A percentile compares a stretch with the other conserved stretches of the same genome.
Evolutionary conservation across 2,888 invertebrate species (phyloP).

Genomic region (Hyposoter dolosus): DNA sequence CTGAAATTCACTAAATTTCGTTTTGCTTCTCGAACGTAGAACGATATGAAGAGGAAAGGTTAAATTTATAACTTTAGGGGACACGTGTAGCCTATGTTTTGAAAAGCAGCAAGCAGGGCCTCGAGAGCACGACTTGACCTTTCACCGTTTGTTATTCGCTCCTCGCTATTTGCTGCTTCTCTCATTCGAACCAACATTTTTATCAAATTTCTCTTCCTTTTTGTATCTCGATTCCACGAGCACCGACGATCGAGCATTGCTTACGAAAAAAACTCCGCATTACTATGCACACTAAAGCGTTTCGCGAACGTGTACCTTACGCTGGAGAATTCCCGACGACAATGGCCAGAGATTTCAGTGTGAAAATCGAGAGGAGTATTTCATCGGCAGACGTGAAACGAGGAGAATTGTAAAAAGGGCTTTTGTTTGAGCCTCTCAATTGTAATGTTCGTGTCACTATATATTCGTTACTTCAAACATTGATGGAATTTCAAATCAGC

Average conservation of each 20-base stretch:
- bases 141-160: conserved; percentile 66
- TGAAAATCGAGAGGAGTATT: conserved; percentile 56
- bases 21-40: conserved; percentile 9
- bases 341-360: conserved; percentile 56
- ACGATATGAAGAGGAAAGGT: conserved; percentile 24
- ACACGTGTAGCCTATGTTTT: background rate
- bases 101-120: conserved; percentile 49
- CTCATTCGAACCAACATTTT: background rate
- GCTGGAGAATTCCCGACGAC: conserved; percentile 24
- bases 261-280: conserved; percentile 45
- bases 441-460: background rate
- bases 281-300: conserved; percentile 37
- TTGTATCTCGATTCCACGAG: background rate
- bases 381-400: conserved; percentile 29
- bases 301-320: conserved; percentile 21
- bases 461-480: background rate
- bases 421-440: background rate
- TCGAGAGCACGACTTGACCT: conserved; percentile 63
- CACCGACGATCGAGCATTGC: background rate
- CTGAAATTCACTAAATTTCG: conserved; percentile 7
- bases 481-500: conserved; percentile 18
- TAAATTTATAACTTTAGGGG: conserved; percentile 18
- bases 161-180: conserved; percentile 60
- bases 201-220: background rate
- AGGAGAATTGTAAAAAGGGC: background rate